Percentiles rank a stretch among this genome's conserved stretches.
phyloP scores from a whole-genome alignment of 2,113 vertebrate genomes.

The Saccopteryx bilineata region DNA sequence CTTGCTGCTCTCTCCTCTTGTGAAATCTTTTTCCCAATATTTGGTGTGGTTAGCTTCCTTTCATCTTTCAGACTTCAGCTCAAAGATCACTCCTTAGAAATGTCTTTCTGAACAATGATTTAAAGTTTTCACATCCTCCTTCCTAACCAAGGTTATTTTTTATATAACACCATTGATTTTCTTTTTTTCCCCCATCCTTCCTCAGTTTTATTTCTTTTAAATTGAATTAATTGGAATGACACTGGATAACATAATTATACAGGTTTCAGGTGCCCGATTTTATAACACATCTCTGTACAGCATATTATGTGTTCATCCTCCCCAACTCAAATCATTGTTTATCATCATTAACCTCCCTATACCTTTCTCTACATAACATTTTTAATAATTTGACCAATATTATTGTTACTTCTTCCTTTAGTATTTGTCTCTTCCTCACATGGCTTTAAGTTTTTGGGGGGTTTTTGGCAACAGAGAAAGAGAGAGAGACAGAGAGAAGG shows the following conservation, averaged over 20 bases:
- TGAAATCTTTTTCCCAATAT: not conserved
- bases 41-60: not conserved
- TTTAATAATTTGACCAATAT: not conserved
- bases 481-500: too few species aligned
- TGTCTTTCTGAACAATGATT: not conserved
- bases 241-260: too few species aligned
- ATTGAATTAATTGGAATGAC: too few species aligned
- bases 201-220: too few species aligned
- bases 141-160: not conserved
- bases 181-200: not conserved
- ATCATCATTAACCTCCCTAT: too few species aligned
- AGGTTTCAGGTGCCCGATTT: too few species aligned
- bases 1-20: not conserved
- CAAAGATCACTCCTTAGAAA: not conserved
- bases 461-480: too few species aligned
- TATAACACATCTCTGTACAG: too few species aligned
- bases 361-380: not conserved
- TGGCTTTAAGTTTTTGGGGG: not conserved
- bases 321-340: too few species aligned
- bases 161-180: not conserved
- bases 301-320: too few species aligned
- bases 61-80: conserved; percentile 39
- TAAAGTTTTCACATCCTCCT: not conserved
- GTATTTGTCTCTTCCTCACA: not conserved
- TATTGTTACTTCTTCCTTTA: not conserved